Percentiles rank a stretch among this genome's conserved stretches.
Conservation (phyloP, 2,888 invertebrate genomes). For the Philereme transversata region DNA sequence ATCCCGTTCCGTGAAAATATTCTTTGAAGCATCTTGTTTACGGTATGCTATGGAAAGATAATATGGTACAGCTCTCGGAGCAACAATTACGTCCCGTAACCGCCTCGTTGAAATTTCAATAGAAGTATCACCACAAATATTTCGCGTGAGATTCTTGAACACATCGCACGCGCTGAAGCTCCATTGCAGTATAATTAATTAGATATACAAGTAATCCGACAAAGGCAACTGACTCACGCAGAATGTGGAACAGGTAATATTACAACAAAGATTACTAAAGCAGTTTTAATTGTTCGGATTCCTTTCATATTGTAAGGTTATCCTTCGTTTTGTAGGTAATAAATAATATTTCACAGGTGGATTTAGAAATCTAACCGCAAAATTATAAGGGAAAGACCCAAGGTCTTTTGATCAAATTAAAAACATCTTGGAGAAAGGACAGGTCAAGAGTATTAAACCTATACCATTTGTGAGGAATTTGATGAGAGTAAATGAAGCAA, state of each 20-base stretch:
- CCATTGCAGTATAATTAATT: constrained; percentile 20
- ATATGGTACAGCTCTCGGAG: no score
- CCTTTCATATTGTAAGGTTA: constrained; percentile 27
- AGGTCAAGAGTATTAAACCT: no score
- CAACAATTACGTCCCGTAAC: not conserved
- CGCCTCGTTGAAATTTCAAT: constrained; percentile 2
- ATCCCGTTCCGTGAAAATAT: no score
- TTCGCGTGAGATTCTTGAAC: constrained; percentile 12
- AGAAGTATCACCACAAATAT: constrained; percentile 5
- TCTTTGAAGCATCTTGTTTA: no score
- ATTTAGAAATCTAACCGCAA: no score
- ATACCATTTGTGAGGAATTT: no score
- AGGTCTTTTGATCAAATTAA: no score
- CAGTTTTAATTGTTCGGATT: constrained; percentile 17
- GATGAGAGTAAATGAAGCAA: no score
- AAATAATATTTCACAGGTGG: not conserved
- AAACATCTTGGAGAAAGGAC: no score
- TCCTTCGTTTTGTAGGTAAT: constrained; percentile 2
- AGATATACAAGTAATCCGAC: constrained; percentile 18
- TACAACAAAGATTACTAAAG: constrained; percentile 31
- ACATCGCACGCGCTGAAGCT: constrained; percentile 18
- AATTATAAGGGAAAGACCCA: no score
- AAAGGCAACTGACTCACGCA: constrained; percentile 39
- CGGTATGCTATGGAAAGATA: no score
- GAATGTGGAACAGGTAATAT: constrained; percentile 45